Base-by-base conservation (phyloP, 1,140 invertebrate genomes). In the Drosophila sp. region DNA sequence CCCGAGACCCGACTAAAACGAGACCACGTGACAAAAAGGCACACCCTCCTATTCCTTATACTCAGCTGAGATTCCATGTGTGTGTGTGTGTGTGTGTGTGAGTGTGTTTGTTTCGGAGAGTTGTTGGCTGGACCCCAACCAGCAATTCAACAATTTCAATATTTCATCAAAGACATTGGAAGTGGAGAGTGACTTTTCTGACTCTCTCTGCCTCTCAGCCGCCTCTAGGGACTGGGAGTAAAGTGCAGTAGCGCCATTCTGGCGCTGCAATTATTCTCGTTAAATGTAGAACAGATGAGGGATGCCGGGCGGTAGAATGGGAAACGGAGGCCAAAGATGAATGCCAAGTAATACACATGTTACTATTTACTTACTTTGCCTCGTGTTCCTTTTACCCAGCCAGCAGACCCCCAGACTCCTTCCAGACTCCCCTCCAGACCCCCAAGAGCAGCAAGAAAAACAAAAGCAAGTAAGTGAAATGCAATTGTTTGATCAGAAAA, bases 81-180 rank as follows among this genome's bases (percentile, higher is more conserved):
- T 62, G 33, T 60, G 30, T 70, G 33, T 70, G 41, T 76, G 54
- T 64, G 55, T 63, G 55, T 64, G 60, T 58, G n/a, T 68, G 65
- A 23, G 44, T 47, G 44, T 44, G 17, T 47, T 1, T 47, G 6
- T 50, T 8, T 10, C 44, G 10, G 23, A 50, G 25, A 50, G 44
- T 40, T 75, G 71, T 75, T 76, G 73, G 73, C 73, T 74, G 55
- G 66, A 76, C 73, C 73, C 73, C 72, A 76, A 76, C 44, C 44
- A 75, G 63, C 63, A 68, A 60, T 72, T 76, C 62, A 87, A 80
- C 84, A 73, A 89, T 87, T 87, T 87, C 84, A 87, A 87, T 87
- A 87, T 89, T 87, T 87, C 77, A 87, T 87, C 84, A 87, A 87
- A 87, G 84, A 89, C 76, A 84, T 87, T 83, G 80, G 83, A 80